Evolutionary conservation across 1,140 invertebrate genomes (phyloP).

Genomic region (Carposina sasakii): DNA sequence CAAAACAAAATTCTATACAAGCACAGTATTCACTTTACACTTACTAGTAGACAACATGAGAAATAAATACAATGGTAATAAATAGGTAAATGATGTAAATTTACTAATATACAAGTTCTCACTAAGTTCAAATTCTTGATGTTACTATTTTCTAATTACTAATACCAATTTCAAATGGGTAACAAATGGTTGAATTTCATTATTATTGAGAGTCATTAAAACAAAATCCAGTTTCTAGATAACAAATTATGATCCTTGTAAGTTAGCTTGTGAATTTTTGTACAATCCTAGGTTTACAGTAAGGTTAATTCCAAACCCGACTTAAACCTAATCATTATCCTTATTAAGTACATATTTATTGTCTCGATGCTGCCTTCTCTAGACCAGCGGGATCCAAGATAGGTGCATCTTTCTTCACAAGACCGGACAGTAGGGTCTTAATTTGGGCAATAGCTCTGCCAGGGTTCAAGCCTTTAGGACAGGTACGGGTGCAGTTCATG

Average conservation of each 20-base stretch:
- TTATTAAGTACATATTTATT: conserved; percentile 26
- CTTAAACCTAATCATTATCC: not conserved
- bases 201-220: too few species aligned
- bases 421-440: conserved; percentile 92
- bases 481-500: conserved; percentile 98
- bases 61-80: not conserved
- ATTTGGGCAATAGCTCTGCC: conserved; percentile 96
- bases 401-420: conserved; percentile 84
- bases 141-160: too few species aligned
- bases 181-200: too few species aligned
- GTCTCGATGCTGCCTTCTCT: conserved; percentile 45
- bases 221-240: too few species aligned
- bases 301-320: not conserved
- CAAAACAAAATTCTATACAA: conserved; percentile 14
- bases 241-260: too few species aligned
- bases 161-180: too few species aligned
- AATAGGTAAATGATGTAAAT: not conserved
- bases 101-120: too few species aligned
- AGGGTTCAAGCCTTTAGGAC: conserved; percentile 98
- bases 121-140: too few species aligned
- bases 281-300: too few species aligned
- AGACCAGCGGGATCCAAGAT: conserved; percentile 77
- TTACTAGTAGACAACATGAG: not conserved
- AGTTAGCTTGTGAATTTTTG: too few species aligned
- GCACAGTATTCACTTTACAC: not conserved